Percentiles rank a stretch among this genome's conserved stretches.
Conservation (phyloP, 2,113 vertebrate species). For the Oceanites oceanicus region DNA sequence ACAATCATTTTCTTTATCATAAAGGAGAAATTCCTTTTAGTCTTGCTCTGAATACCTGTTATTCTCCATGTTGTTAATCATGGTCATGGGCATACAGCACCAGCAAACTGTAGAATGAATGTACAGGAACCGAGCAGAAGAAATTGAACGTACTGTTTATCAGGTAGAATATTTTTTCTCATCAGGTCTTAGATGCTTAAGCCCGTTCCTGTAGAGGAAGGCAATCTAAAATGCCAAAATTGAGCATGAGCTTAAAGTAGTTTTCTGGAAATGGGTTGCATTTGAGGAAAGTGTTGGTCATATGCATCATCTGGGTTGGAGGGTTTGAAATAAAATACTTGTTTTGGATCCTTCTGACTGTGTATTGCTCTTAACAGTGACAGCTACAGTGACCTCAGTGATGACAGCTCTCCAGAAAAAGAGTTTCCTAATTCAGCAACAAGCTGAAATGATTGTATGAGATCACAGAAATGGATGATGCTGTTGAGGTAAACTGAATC, state of each 20-base stretch:
- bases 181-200: not conserved
- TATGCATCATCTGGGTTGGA: not conserved
- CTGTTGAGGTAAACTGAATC: constrained; percentile 56
- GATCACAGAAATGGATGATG: not conserved
- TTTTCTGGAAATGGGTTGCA: not conserved
- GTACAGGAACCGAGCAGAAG: not conserved
- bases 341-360: not conserved
- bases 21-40: not conserved
- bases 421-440: constrained; percentile 60
- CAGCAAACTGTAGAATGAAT: not conserved
- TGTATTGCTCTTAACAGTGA: constrained; percentile 68
- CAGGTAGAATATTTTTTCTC: not conserved
- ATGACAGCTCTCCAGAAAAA: constrained; percentile 72
- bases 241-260: not conserved
- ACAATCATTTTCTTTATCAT: not conserved
- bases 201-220: not conserved
- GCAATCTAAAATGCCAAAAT: not conserved
- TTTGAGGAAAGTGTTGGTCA: constrained; percentile 40
- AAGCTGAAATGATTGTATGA: constrained; percentile 38
- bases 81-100: not conserved
- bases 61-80: not conserved
- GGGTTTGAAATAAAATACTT: not conserved
- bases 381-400: constrained; percentile 71
- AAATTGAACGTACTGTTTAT: not conserved
- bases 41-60: not conserved